These are phyloP conservation scores for Lasioglossum zephyrum DNA, from an alignment of 2,888 invertebrate genomes.

Conservation along the genomic window DNA sequence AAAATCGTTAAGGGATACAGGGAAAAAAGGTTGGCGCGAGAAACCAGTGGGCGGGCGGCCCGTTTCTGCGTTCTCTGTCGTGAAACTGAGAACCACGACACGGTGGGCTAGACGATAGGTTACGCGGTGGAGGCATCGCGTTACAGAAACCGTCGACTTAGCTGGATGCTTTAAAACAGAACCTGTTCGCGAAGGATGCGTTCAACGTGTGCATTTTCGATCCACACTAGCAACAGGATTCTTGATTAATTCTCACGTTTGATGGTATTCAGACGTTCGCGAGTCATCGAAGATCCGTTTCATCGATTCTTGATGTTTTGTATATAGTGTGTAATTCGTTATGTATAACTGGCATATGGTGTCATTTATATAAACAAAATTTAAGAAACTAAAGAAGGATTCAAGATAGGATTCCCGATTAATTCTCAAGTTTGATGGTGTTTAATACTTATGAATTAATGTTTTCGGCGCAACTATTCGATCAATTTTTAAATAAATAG, in stretches of 20 bases:
- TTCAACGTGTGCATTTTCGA: slow-evolving; percentile 41
- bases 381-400: too few species aligned
- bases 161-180: slow-evolving; percentile 58
- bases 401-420: too few species aligned
- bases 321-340: too few species aligned
- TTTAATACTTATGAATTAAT: too few species aligned
- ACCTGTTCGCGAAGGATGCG: slow-evolving; percentile 52
- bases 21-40: not conserved
- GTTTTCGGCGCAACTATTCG: too few species aligned
- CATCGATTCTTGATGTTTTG: too few species aligned
- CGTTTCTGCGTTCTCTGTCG: slow-evolving; percentile 39
- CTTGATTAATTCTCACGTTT: slow-evolving; percentile 38
- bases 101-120: slow-evolving; percentile 71
- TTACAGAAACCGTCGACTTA: slow-evolving; percentile 76
- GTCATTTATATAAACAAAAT: too few species aligned
- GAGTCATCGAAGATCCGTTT: not conserved
- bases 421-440: too few species aligned
- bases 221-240: slow-evolving; percentile 14
- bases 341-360: too few species aligned
- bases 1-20: not conserved
- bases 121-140: slow-evolving; percentile 70
- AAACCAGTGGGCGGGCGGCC: slow-evolving; percentile 14
- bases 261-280: not conserved
- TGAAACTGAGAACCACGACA: slow-evolving; percentile 72
- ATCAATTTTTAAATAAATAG: too few species aligned